These are phyloP conservation scores for Sturmia bella DNA, from an alignment of 2,888 invertebrate species.

Conservation along the genomic window DNA sequence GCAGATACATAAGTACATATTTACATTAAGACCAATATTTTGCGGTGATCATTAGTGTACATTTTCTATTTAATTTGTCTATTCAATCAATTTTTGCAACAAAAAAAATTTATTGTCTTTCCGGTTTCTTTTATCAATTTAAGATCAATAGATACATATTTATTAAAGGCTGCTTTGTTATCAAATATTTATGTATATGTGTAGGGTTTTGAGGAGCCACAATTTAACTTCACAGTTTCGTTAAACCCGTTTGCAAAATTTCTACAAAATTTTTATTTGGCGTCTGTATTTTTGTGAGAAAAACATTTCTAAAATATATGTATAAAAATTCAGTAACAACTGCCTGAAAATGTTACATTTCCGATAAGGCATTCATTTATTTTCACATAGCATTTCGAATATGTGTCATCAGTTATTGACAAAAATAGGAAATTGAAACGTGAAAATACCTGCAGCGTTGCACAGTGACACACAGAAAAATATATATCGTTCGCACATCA, in stretches of 20 bases:
- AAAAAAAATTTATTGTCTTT: no score
- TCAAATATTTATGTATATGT: background rate
- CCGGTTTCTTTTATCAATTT: no score
- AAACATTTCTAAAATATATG: slow-evolving; percentile 54
- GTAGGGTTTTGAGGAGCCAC: background rate
- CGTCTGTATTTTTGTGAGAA: slow-evolving; percentile 66
- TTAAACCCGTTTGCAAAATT: slow-evolving; percentile 52
- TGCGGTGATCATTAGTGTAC: background rate
- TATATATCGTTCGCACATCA: no score
- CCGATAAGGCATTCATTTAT: background rate
- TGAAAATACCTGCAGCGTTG: no score
- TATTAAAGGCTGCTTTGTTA: background rate
- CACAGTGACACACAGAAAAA: no score
- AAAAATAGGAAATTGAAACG: no score
- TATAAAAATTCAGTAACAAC: slow-evolving; percentile 72
- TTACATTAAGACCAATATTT: slow-evolving; percentile 28
- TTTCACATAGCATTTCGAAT: background rate
- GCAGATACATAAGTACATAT: no score
- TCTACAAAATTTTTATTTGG: slow-evolving; percentile 72
- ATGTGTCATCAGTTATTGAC: no score
- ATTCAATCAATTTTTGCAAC: no score
- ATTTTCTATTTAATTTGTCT: background rate
- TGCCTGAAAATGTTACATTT: slow-evolving; percentile 37
- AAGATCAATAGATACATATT: no score
- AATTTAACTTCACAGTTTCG: background rate